Evolutionary conservation across 2,113 vertebrate species (phyloP).

Genomic region (Microcebus jonahi): DNA sequence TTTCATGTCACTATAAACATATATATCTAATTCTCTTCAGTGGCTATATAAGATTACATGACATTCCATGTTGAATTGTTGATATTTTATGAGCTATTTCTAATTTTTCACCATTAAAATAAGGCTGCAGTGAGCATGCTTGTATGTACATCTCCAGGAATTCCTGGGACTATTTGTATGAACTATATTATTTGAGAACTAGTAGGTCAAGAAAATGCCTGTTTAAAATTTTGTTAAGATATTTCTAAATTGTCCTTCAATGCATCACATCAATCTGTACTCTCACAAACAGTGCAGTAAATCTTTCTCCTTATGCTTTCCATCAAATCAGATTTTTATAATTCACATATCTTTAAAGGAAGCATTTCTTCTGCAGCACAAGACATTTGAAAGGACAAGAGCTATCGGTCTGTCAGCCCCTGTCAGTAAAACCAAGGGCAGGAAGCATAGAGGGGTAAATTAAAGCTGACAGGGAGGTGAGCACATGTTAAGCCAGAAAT

Average conservation of each 20-base stretch:
- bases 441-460: neutral
- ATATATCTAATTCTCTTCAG: neutral
- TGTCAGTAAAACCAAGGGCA: neutral
- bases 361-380: neutral
- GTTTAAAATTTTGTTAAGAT: neutral
- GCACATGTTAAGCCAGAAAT: neutral
- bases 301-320: neutral
- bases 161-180: neutral
- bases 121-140: neutral
- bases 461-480: neutral
- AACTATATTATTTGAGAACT: neutral
- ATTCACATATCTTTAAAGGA: neutral
- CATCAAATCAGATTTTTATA: neutral
- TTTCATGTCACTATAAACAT: neutral
- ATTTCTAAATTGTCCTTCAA: neutral
- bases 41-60: neutral
- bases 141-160: neutral
- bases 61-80: neutral
- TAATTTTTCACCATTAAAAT: neutral
- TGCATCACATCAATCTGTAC: neutral
- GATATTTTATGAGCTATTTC: neutral
- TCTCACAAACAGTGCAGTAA: neutral
- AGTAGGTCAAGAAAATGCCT: neutral
- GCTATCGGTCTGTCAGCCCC: neutral
- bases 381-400: conserved; percentile 13